Evolutionary conservation across 2,797 vertebrate genomes (phyloP).

Genomic region (Anolis apletophallus): DNA sequence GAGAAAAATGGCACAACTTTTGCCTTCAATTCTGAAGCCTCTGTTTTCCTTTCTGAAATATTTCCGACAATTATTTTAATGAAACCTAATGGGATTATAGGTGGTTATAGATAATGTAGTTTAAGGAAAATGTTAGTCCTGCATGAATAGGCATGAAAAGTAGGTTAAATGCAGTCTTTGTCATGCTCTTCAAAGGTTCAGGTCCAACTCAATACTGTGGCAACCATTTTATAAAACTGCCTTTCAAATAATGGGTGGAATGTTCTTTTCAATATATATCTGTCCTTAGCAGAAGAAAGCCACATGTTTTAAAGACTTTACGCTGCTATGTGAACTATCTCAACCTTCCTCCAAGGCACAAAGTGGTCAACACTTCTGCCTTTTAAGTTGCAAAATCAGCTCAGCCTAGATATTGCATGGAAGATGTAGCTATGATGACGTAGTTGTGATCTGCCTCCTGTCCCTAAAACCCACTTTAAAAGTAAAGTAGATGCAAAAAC

Average conservation of each 20-base stretch:
- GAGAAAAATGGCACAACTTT: conserved; percentile 73
- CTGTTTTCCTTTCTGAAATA: conserved; percentile 50
- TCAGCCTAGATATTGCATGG: no score
- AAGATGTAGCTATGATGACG: no score
- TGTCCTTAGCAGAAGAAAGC: not conserved
- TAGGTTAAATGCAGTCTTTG: not conserved
- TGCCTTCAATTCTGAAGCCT: conserved; percentile 68
- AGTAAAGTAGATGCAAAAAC: no score
- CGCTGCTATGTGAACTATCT: not conserved
- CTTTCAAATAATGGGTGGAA: not conserved
- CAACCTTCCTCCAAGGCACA: not conserved
- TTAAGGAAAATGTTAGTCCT: not conserved
- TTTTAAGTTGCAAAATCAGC: not conserved
- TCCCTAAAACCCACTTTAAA: no score
- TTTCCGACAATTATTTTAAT: not conserved
- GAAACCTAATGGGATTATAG: no score
- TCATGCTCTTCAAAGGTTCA: not conserved
- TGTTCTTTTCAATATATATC: not conserved
- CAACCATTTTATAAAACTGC: conserved; percentile 3
- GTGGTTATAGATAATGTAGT: not conserved
- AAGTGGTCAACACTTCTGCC: not conserved
- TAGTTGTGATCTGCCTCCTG: no score
- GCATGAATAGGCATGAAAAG: not conserved
- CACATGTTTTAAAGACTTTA: not conserved
- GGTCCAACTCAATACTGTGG: not conserved